Base-by-base conservation (phyloP, 2,797 vertebrate species). In the Pipistrellus kuhlii region DNA sequence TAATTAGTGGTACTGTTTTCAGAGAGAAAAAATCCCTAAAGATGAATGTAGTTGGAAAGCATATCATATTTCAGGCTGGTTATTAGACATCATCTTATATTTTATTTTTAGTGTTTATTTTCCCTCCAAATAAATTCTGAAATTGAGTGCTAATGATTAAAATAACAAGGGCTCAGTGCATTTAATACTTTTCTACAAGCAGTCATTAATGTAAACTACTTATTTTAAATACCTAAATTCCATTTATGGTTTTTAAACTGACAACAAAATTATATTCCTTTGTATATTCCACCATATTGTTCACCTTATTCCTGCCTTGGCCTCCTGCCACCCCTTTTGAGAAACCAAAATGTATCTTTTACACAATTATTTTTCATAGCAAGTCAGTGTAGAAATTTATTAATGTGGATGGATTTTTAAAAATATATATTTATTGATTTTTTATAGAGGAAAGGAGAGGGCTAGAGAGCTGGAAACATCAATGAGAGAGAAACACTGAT, bases 1-100 rank as follows among this genome's bases (percentile, higher is more conserved):
- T 96, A 96, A 95, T 96, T 93, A 93, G 46, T 87, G 53, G 53
- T 86, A 91, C 35, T 76, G 8, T 84, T 57, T 92, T 66, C 32
- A 77, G 76, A 57, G 81, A 7, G 21, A 81, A 93, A 94, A 68
- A 72, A 32, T 77, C 51, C 77, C 17, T 78, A 75, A 75, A 76
- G 71, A 92, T 83, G 21, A 86, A 84, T 95, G 62, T 69, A 91
- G 53, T 64, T 69, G 69, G 53, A 75, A 90, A 95, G 10, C 76
- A 6, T 46, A 82, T n/a, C n/a, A 21, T 10, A 77, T 35, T 83
- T 84, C 81, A 94, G 73, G 51, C 8, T 68, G 78, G 21, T 80
- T 32, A 68, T 72, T 64, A 44, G 81, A 66, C 2, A 64, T 86
- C 57, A 80, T 86, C 15, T 68, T 27, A 27, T 6, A 20, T 2